phyloP scores from a whole-genome alignment of 2,888 invertebrate genomes.

The Ormia ochracea region DNA sequence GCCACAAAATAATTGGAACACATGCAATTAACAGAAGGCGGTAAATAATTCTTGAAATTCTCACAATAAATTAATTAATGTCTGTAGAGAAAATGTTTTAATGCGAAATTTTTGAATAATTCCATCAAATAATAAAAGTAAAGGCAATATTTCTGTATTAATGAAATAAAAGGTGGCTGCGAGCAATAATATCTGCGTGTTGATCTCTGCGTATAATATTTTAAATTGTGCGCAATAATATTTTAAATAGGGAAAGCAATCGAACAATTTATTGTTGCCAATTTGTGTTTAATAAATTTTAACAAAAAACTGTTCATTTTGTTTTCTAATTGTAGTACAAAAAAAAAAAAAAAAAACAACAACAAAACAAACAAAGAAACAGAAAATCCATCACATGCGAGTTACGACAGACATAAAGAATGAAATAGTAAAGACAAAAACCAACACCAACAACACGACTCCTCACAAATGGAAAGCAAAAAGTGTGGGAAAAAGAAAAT shows the following conservation, averaged over 20 bases:
- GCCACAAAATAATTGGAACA: slow-evolving; percentile 32
- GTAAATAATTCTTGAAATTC: neutral
- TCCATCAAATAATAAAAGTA: neutral
- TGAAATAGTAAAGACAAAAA: slow-evolving; percentile 57
- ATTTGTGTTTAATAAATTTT: neutral
- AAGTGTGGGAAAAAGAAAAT: neutral
- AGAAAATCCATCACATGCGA: slow-evolving; percentile 39
- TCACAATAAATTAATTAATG: neutral
- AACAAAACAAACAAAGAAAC: slow-evolving; percentile 35
- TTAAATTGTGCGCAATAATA: slow-evolving; percentile 69
- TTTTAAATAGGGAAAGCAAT: slow-evolving; percentile 64
- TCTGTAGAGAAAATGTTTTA: slow-evolving; percentile 33
- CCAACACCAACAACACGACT: slow-evolving; percentile 50
- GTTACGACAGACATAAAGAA: slow-evolving; percentile 48
- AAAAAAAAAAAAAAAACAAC: slow-evolving; percentile 54
- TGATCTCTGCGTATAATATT: slow-evolving; percentile 74
- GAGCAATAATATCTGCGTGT: slow-evolving; percentile 78
- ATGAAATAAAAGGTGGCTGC: slow-evolving; percentile 72
- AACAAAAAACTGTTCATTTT: slow-evolving; percentile 58
- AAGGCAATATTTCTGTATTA: slow-evolving; percentile 13
- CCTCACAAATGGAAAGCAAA: slow-evolving; percentile 65
- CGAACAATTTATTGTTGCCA: slow-evolving; percentile 73
- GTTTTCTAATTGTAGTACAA: slow-evolving; percentile 58
- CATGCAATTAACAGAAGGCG: slow-evolving; percentile 26
- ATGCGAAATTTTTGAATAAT: slow-evolving; percentile 16